Evolutionary conservation across 1,140 invertebrate species (phyloP), one percentile per base, ranked within the genome.

Genomic region (Drosophila bocki): DNA sequence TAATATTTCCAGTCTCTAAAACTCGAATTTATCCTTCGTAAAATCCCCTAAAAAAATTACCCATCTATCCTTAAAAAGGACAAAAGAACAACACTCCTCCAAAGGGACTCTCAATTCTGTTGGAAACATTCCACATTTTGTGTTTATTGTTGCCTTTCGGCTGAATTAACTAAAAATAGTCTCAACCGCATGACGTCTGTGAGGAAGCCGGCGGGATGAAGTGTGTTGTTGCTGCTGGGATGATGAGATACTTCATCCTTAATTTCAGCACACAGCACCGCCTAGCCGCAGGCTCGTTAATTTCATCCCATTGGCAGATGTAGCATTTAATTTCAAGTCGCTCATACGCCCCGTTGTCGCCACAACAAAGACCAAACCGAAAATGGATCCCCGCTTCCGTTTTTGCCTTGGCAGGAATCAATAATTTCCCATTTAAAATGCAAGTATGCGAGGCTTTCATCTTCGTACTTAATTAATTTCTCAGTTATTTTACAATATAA

Each of bases 91-190:
- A 12, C 32, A 53, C 51, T 53, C 7, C 12, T 35, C 7, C 32
- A 15, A 76, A 72, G 62, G 76, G 50, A 72, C 57, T 74, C 51
- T 48, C 76, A 78, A 62, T 78, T 75, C 42, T 3, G 32, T 45
- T 50, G 64, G 65, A 83, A 76, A 41, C 58, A 75, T 71, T 70
- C 62, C 67, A 56, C 26, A 48, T 62, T 83, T 57, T 42, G 42
- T 42, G 47, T 22, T 48, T 57, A 53, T 54, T 71, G 78, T 50
- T 80, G 78, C 47, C 59, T 56, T 41, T 64, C 7, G 26, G 39
- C 32, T 44, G 58, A 86, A 86, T 87, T 86, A 87, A 44, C 79
- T 80, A 86, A 83, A 87, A 80, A 87, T 86, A 86, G 83, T 50
- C 60, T 2, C 33, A 56, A 41, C 82, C 33, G 59, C 78, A 70